Base-by-base conservation (phyloP, 2,888 invertebrate genomes). In the Leistus spinibarbis region DNA sequence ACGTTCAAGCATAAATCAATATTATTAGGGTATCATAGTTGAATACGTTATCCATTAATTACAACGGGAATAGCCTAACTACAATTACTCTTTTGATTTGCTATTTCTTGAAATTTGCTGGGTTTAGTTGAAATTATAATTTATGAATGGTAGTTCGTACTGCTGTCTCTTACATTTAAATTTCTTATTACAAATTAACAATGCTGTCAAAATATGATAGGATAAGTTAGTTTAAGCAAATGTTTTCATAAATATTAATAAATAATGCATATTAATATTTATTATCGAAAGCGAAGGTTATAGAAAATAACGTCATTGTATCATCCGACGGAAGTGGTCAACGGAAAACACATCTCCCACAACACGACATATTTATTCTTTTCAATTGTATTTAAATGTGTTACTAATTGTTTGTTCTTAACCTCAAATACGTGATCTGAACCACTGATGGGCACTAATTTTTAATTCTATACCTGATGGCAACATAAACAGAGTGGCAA, bases 301-400 rank as follows among this genome's bases (percentile, higher is more conserved):
- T 22, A 60, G 60, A 60, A 17, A 60, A 19, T 19, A 22, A 60
- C 20, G 57, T 63, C 24, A 63, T 17, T 64, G 23, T 24, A 64
- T 64, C 23, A 20, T 10, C 9, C 20, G 62, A 64, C 71, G 73
- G 73, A 73, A 66, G 73, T 73, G 67, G 67, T 73, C 10, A 70
- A 62, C 20, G 16, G 63, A 70, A 27, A 66, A 23, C 56, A 19
- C 67, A 71, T 71, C 64, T 71, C 23, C 9, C 22, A 69, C 60
- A 17, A 60, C 40, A 40, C 7, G 40, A 4, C 64, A 53, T 63
- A 73, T 56, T 16, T 54, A 70, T 16, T 19, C 16, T 40, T 56
- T 56, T 54, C 13, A 57, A 72, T 72, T 72, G 72, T 72, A 72
- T 72, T 72, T 65, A 72, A 72, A 72, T 72, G 13, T 62, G 40